Evolutionary conservation across 2,797 vertebrate genomes (phyloP).

Genomic region (Acanthiza pusilla): DNA sequence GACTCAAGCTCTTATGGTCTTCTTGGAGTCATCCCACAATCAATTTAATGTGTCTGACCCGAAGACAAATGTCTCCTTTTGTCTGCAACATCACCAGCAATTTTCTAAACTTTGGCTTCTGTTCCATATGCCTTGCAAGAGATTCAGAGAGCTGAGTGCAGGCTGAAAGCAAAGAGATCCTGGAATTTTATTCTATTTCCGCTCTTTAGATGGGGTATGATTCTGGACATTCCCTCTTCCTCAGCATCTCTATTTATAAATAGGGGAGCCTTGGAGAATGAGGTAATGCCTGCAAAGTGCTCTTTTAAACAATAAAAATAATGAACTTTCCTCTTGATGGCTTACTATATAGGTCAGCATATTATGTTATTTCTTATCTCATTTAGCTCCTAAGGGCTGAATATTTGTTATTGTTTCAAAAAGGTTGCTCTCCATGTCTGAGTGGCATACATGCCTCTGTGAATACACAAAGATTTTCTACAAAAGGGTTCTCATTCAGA

Average conservation of each 20-base stretch:
- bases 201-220: neutral
- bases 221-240: neutral
- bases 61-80: slow-evolving; percentile 25
- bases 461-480: neutral
- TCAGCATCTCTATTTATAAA: neutral
- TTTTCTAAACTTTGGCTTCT: slow-evolving; percentile 5
- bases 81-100: neutral
- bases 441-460: neutral
- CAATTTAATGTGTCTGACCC: slow-evolving; percentile 22
- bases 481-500: neutral
- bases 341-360: neutral
- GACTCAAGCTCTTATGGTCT: slow-evolving; percentile 41
- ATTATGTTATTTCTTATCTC: neutral
- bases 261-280: neutral
- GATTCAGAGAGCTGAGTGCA: neutral
- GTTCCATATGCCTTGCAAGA: neutral
- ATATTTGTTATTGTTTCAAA: neutral
- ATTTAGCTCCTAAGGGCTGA: neutral
- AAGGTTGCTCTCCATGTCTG: neutral
- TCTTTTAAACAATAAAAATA: neutral
- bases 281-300: neutral
- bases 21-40: slow-evolving; percentile 36
- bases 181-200: neutral
- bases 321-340: neutral
- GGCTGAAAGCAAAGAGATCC: neutral